A percentile compares a stretch with the other conserved stretches of the same genome.
phyloP scores from a whole-genome alignment of 2,888 invertebrate species.

The Sphaeridia pumilis region DNA sequence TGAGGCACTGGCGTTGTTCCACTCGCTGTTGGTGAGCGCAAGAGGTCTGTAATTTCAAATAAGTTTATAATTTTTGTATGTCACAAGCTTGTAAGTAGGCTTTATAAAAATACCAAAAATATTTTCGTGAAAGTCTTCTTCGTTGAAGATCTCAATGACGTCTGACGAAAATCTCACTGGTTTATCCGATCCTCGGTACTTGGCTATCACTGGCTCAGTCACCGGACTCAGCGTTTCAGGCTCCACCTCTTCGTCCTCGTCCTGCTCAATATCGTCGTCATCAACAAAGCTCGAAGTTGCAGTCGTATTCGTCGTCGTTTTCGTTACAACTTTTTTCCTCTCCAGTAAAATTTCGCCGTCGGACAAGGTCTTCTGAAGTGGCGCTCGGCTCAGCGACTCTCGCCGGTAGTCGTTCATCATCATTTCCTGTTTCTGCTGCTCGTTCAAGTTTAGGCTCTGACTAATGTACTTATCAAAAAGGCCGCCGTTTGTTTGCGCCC shows the following conservation, averaged over 20 bases:
- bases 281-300: conserved; percentile 42
- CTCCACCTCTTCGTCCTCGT: conserved; percentile 41
- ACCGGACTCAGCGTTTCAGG: conserved; percentile 9
- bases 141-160: conserved; percentile 36
- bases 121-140: conserved; percentile 67
- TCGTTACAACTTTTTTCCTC: conserved; percentile 40
- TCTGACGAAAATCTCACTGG: conserved; percentile 25
- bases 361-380: conserved; percentile 61
- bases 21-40: conserved; percentile 12
- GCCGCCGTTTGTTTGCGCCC: conserved; percentile 73
- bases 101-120: conserved; percentile 43
- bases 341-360: conserved; percentile 66
- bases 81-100: not conserved
- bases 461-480: conserved; percentile 16
- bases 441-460: conserved; percentile 13
- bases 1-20: not conserved
- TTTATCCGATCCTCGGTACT: conserved; percentile 14
- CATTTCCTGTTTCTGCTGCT: conserved; percentile 7
- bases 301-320: no score
- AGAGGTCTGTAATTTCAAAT: conserved; percentile 5
- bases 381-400: conserved; percentile 13
- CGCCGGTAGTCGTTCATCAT: conserved; percentile 3
- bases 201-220: conserved; percentile 11
- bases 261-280: conserved; percentile 45
- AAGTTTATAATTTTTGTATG: not conserved